Conservation (phyloP, 2,888 invertebrate genomes). For the Leucophenga maculata region DNA sequence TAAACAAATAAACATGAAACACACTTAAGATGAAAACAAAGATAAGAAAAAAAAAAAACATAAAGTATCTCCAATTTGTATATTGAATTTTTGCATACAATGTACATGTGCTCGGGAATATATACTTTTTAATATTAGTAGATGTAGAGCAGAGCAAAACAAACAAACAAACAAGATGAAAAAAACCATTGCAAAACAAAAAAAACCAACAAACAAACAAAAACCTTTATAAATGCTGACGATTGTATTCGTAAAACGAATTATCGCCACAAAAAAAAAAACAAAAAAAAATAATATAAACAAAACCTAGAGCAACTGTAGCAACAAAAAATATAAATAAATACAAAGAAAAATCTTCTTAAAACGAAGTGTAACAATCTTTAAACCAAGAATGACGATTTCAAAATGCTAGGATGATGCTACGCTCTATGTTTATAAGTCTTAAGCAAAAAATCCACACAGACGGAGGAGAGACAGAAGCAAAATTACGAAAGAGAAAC, state of each 20-base stretch:
- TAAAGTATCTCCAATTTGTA: slow-evolving; percentile 64
- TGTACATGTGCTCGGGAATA: background rate
- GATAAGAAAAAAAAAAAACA: slow-evolving; percentile 35
- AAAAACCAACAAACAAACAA: slow-evolving; percentile 24
- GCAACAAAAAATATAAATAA: slow-evolving; percentile 28
- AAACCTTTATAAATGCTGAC: slow-evolving; percentile 6
- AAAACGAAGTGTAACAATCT: slow-evolving; percentile 40
- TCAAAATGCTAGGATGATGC: slow-evolving; percentile 69
- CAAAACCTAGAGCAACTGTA: slow-evolving; percentile 15
- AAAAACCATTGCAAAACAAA: slow-evolving; percentile 16
- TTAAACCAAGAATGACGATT: slow-evolving; percentile 60
- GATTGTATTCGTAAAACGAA: slow-evolving; percentile 39
- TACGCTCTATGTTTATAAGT: slow-evolving; percentile 61
- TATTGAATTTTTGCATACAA: slow-evolving; percentile 62
- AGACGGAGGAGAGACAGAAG: slow-evolving; percentile 45
- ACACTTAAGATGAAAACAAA: slow-evolving; percentile 43
- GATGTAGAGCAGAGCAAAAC: slow-evolving; percentile 11
- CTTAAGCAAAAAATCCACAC: slow-evolving; percentile 41
- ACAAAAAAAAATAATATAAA: too few relatives aligned
- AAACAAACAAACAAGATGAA: slow-evolving; percentile 22
- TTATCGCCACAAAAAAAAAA: slow-evolving; percentile 29
- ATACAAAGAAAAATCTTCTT: slow-evolving; percentile 33
- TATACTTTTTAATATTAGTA: background rate
- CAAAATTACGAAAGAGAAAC: slow-evolving; percentile 35
- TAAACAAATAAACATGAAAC: slow-evolving; percentile 43